Percentiles rank a stretch among this genome's conserved stretches.
Evolutionary conservation across 2,797 vertebrate species (phyloP).

Genomic region (Neosilurus mollespiculum): DNA sequence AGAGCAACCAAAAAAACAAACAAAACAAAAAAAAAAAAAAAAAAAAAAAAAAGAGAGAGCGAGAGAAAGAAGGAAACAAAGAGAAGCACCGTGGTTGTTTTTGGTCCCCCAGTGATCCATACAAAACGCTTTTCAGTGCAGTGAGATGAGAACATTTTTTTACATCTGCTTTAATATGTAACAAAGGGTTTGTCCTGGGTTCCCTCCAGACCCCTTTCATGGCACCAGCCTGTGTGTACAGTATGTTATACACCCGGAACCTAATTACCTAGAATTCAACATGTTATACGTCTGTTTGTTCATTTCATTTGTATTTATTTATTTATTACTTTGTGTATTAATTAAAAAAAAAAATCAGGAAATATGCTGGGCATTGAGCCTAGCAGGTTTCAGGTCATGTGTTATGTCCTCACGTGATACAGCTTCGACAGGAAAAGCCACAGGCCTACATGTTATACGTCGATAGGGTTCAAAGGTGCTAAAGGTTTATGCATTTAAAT

Average conservation of each 20-base stretch:
- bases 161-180: not conserved
- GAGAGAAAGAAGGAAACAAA: not conserved
- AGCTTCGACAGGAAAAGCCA: not conserved
- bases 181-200: not conserved
- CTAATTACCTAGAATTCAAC: not conserved
- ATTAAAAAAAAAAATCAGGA: not conserved
- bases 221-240: not conserved
- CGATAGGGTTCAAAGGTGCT: too few species aligned
- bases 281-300: not conserved
- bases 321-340: not conserved
- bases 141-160: too few species aligned
- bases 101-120: not conserved
- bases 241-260: not conserved
- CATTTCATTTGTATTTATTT: not conserved
- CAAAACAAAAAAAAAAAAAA: not conserved
- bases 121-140: not conserved
- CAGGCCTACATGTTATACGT: not conserved
- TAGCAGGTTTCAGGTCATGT: conserved; percentile 28
- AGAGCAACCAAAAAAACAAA: too few species aligned
- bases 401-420: conserved; percentile 22
- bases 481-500: not conserved
- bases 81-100: too few species aligned
- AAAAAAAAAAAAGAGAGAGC: not conserved
- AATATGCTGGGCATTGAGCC: not conserved
- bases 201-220: not conserved